Evolutionary conservation across 2,113 vertebrate genomes (phyloP).

Genomic region (Misgurnus anguillicaudatus): DNA sequence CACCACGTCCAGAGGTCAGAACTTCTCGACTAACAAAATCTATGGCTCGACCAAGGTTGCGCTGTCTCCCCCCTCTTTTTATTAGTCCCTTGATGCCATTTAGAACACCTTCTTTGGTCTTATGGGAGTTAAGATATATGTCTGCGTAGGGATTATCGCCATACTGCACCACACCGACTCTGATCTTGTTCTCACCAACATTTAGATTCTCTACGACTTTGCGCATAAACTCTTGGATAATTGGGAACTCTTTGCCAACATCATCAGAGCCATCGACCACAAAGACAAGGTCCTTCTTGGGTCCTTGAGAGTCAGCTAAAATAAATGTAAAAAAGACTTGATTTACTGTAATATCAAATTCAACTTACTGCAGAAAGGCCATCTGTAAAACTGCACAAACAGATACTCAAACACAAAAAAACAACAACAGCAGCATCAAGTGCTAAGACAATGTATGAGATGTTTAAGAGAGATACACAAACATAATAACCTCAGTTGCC

Average conservation of each 20-base stretch:
- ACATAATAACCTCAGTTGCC: background rate
- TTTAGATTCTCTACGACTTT: constrained; percentile 84
- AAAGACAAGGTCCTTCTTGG: constrained; percentile 89
- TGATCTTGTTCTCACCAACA: constrained; percentile 83
- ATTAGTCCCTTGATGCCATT: constrained; percentile 71
- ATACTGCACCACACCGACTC: constrained; percentile 85
- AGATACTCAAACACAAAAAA: background rate
- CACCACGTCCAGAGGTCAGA: constrained; percentile 76
- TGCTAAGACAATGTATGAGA: background rate
- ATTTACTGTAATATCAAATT: background rate
- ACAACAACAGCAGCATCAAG: background rate
- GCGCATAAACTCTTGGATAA: constrained; percentile 84
- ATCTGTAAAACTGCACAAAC: background rate
- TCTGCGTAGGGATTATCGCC: constrained; percentile 78
- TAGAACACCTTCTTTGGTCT: constrained; percentile 78
- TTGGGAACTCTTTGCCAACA: constrained; percentile 81
- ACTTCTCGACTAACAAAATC: constrained; percentile 79
- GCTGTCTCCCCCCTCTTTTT: constrained; percentile 77
- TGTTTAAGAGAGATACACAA: background rate
- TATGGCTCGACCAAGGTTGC: constrained; percentile 87
- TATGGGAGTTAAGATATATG: constrained; percentile 84
- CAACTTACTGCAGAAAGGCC: background rate
- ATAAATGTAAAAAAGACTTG: constrained; percentile 30
- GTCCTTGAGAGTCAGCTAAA: constrained; percentile 70
- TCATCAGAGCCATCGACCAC: constrained; percentile 88